phyloP scores from a whole-genome alignment of 2,797 vertebrate genomes.

The Podarcis lilfordi region DNA sequence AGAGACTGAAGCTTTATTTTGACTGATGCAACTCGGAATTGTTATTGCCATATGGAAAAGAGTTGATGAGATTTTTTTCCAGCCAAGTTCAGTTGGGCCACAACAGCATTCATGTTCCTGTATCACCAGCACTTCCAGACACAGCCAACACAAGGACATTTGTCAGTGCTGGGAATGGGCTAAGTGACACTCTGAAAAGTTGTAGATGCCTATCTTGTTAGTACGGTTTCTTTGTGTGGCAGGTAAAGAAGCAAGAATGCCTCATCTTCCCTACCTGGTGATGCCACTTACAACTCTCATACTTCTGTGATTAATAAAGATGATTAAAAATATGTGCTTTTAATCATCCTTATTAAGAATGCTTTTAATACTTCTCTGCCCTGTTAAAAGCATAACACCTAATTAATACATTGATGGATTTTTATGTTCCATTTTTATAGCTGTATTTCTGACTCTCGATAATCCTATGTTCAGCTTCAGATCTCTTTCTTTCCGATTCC shows the following conservation, averaged over 20 bases:
- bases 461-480: not conserved
- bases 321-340: not conserved
- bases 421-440: not conserved
- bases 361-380: not conserved
- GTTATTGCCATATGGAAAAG: not conserved
- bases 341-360: not conserved
- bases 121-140: not conserved
- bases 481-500: not conserved
- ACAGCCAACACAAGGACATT: not conserved
- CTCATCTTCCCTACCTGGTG: too few species aligned
- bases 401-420: not conserved
- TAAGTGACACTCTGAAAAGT: not conserved
- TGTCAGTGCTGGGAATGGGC: not conserved
- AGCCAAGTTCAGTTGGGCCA: not conserved
- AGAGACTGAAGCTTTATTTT: not conserved
- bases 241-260: not conserved
- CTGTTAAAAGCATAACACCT: not conserved
- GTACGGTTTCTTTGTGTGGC: not conserved
- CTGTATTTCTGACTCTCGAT: not conserved
- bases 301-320: not conserved
- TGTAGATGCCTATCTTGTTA: not conserved
- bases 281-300: too few species aligned
- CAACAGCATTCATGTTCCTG: not conserved
- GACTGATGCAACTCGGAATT: accelerated
- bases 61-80: not conserved